These are phyloP conservation scores for Menura novaehollandiae DNA, from an alignment of 2,113 vertebrate species.

Conservation along the genomic window DNA sequence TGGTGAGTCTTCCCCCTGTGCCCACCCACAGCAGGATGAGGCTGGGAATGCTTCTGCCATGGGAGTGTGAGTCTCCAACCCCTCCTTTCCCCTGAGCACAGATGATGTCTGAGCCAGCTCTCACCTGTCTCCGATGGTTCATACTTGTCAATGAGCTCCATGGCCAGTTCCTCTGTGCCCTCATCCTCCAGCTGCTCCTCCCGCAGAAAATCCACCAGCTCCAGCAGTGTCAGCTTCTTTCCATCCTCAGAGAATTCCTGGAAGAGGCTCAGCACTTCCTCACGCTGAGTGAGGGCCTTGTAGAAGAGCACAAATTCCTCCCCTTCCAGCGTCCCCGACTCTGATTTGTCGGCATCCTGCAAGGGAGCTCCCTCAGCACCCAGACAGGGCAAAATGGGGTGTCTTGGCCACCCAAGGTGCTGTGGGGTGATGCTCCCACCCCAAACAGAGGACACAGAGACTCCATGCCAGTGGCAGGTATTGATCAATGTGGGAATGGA, in stretches of 20 bases:
- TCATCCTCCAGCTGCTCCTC: constrained; percentile 82
- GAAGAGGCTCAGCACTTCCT: constrained; percentile 86
- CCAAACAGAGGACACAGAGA: neutral
- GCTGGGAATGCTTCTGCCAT: neutral
- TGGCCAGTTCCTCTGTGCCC: constrained; percentile 72
- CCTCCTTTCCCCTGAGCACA: neutral
- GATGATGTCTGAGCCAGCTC: neutral
- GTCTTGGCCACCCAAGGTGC: neutral
- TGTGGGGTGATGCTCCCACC: neutral
- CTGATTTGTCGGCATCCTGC: constrained; percentile 86
- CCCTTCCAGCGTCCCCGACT: constrained; percentile 81
- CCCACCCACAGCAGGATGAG: neutral
- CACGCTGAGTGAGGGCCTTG: constrained; percentile 87
- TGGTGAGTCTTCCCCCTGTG: neutral
- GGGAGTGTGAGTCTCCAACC: neutral
- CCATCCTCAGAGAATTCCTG: constrained; percentile 86
- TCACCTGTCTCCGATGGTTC: constrained; percentile 89
- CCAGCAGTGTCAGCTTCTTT: constrained; percentile 82
- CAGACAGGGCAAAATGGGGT: accelerated
- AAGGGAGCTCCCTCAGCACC: neutral
- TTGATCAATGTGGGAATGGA: accelerated
- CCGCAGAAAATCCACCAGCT: constrained; percentile 86
- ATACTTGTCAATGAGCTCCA: constrained; percentile 81
- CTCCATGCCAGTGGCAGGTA: accelerated
- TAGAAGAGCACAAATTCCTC: constrained; percentile 94